These are phyloP conservation scores for Pithecia hirsuta DNA, from an alignment of 2,797 vertebrate species.

Conservation along the genomic window DNA sequence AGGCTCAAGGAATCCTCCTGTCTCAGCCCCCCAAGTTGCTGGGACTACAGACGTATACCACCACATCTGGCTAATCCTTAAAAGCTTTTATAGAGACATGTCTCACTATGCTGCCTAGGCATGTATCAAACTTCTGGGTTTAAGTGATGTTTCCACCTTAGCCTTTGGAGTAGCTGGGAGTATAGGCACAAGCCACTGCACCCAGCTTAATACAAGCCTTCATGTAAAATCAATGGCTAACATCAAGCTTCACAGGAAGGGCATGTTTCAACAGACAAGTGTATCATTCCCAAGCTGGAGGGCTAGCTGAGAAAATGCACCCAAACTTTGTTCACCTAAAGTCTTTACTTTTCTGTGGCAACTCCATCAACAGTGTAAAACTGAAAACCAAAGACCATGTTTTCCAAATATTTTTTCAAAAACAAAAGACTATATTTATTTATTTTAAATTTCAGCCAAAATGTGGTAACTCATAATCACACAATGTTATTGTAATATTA, in stretches of 20 bases:
- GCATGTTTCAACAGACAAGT: neutral
- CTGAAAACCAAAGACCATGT: neutral
- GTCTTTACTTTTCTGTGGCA: neutral
- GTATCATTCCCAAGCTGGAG: neutral
- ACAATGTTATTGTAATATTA: neutral
- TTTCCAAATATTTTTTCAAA: slow-evolving; percentile 46
- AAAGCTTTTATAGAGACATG: neutral
- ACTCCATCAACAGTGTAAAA: neutral
- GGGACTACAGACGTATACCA: neutral
- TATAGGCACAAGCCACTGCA: neutral
- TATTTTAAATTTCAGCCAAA: slow-evolving; percentile 39
- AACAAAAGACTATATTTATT: neutral
- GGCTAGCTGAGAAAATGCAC: neutral
- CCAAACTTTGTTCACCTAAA: neutral
- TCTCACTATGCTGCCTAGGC: neutral
- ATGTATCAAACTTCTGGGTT: neutral
- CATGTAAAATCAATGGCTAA: slow-evolving; percentile 49
- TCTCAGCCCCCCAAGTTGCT: neutral
- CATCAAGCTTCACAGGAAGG: neutral
- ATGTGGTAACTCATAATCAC: neutral
- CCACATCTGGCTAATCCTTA: neutral
- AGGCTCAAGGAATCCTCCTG: neutral
- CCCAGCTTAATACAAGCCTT: slow-evolving; percentile 25
- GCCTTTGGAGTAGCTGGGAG: neutral
- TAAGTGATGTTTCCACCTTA: neutral